Evolutionary conservation across 1,140 invertebrate species (phyloP).

Genomic region (Brachionus calyciflorus): DNA sequence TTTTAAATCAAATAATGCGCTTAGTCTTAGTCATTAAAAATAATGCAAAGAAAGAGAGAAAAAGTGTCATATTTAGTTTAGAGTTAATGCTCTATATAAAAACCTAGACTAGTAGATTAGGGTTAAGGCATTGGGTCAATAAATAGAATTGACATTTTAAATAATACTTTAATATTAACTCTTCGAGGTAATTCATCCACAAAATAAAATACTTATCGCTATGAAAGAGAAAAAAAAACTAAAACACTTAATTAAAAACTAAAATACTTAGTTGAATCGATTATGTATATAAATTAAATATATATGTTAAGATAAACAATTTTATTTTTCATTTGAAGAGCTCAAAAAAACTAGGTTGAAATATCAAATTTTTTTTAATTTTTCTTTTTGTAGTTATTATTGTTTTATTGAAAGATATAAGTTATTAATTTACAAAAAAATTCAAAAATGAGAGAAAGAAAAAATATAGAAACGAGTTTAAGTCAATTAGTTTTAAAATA

Average conservation of each 20-base stretch:
- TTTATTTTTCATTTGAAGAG: no score
- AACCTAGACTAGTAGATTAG: no score
- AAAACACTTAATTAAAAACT: slow-evolving; percentile 37
- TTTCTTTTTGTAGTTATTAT: background rate
- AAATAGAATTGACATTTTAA: no score
- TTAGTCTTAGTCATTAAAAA: no score
- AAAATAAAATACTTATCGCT: background rate
- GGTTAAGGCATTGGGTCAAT: no score
- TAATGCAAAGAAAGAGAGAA: no score
- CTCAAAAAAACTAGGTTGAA: slow-evolving; percentile 14
- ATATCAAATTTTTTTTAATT: background rate
- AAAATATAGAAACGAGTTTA: background rate
- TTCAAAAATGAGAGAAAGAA: no score
- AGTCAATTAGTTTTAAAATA: slow-evolving; percentile 36
- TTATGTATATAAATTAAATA: background rate
- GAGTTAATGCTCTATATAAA: no score
- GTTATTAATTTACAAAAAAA: background rate
- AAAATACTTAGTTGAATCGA: slow-evolving; percentile 18
- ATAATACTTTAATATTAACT: no score
- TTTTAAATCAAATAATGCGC: no score
- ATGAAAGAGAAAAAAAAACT: background rate
- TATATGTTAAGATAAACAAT: background rate
- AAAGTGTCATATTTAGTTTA: no score
- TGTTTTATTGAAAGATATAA: background rate
- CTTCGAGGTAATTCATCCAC: no score